Conservation (phyloP, 2,113 vertebrate genomes). For the Strigops habroptila region DNA sequence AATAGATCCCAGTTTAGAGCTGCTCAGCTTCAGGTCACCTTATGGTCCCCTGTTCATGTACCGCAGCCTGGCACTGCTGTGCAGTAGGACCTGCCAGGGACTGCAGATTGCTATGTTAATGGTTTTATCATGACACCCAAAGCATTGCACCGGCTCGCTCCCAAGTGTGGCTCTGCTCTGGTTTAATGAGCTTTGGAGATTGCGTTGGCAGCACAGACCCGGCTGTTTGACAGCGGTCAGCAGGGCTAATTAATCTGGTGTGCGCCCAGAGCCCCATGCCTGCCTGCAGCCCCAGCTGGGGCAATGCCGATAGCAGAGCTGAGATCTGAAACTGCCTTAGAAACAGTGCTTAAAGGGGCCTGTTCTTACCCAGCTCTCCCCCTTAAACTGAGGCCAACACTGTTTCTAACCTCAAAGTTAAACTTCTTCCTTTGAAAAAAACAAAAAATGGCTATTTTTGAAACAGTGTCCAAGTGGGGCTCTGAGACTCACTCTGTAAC, state of each 20-base stretch:
- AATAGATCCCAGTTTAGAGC: not conserved
- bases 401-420: not conserved
- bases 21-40: not conserved
- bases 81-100: not conserved
- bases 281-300: not conserved
- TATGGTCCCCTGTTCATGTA: not conserved
- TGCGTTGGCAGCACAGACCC: not conserved
- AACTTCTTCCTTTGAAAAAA: not conserved
- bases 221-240: not conserved
- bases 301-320: not conserved
- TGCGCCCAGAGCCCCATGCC: not conserved
- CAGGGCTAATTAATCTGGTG: conserved; percentile 12
- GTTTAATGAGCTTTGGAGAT: conserved; percentile 36
- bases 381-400: not conserved
- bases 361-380: not conserved
- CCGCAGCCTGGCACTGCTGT: accelerated
- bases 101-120: not conserved
- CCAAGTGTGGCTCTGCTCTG: not conserved
- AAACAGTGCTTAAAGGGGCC: not conserved
- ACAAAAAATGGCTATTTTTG: not conserved
- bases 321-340: not conserved
- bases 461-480: not conserved
- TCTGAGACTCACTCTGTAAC: accelerated
- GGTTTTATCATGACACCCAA: not conserved
- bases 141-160: not conserved